Conservation (phyloP, 2,113 vertebrate genomes). For the Ailurus styani region DNA sequence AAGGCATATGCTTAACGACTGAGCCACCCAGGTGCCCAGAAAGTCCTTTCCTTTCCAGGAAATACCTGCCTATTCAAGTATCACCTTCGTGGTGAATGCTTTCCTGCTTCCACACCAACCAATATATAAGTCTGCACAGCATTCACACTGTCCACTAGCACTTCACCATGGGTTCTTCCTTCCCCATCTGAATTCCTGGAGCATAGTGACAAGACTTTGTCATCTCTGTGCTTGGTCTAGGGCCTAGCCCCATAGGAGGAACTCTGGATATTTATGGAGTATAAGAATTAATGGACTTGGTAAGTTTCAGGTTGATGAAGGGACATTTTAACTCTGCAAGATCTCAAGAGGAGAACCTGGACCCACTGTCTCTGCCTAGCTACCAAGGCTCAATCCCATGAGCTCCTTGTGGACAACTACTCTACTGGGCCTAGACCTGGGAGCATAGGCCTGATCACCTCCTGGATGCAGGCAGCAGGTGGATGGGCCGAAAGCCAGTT, state of each 20-base stretch:
- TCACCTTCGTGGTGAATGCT: background rate
- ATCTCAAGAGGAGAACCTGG: background rate
- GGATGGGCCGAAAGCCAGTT: background rate
- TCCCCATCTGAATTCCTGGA: background rate
- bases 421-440: background rate
- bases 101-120: background rate
- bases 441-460: background rate
- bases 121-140: background rate
- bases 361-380: background rate
- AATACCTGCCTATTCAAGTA: background rate
- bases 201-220: background rate
- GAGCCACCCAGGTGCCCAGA: background rate
- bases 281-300: background rate
- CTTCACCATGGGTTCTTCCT: background rate
- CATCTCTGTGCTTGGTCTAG: background rate
- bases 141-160: background rate
- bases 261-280: background rate
- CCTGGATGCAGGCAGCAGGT: background rate
- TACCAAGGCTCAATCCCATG: accelerated
- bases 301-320: background rate
- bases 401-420: background rate
- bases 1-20: too few relatives aligned
- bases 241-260: background rate
- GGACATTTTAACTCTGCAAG: background rate
- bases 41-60: background rate